Base-by-base conservation (phyloP, 1,140 invertebrate genomes). In the Bombus ignitus region DNA sequence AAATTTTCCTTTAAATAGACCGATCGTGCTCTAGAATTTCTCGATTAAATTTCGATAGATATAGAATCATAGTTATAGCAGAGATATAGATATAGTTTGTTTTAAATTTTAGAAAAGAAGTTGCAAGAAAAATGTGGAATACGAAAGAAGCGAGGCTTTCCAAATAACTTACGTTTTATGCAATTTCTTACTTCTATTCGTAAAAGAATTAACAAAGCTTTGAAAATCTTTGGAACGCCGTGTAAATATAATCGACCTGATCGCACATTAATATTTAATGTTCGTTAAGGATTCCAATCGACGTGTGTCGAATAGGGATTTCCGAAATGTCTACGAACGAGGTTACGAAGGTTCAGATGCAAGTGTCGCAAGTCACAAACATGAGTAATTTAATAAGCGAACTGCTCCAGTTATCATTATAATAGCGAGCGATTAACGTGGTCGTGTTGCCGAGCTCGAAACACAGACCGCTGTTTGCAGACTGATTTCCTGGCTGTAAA, bases 361-460 rank as follows among this genome's bases (percentile, higher is more conserved):
- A 25, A 76, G 25, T 59, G 74, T 59, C 8, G 37, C 35, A n/a
- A 57, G 25, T 5, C 42, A 35, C 37, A 42, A 72, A 81, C 70
- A 37, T 9, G n/a, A 72, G 28, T 72, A 81, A 81, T 62, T 81
- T n/a, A 81, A 59, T 72, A 71, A 81, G 12, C 22, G 22, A 39
- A 32, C 68, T 44, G 79, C 47, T 53, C 79, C 68, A 81, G 37
- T 81, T 81, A 70, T 57, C 79, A 72, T 39, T 42, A 28, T 81
- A 81, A 81, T 81, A 72, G 66, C 15, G 28, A 70, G 35, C 28
- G 47, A 72, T 59, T 53, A 81, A 62, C 35, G n/a, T 39, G 35
- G 28, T 42, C 47, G 35, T 0, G 70, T 53, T 57, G 15, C 3
- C 35, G 22, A 37, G n/a, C n/a, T 25, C 22, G 53, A 35, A 73